A percentile compares a stretch with the other conserved stretches of the same genome.
Evolutionary conservation across 1,140 invertebrate genomes (phyloP).

Genomic region (Philotrypesis tridentata): DNA sequence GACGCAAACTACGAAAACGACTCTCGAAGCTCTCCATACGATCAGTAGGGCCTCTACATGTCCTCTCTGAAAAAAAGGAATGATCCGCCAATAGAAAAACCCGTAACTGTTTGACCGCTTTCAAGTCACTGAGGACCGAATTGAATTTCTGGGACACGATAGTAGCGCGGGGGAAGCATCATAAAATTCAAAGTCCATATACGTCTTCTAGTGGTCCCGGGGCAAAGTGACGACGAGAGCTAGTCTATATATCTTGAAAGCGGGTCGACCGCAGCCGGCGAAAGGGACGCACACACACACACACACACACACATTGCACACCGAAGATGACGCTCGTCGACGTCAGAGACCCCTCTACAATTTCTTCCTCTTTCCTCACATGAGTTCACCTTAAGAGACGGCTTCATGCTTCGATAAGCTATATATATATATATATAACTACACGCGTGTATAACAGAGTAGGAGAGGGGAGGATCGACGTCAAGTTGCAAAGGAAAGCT

Average conservation of each 20-base stretch:
- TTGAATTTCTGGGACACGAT: slow-evolving; percentile 61
- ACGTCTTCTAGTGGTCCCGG: slow-evolving; percentile 46
- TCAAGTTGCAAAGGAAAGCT: not conserved
- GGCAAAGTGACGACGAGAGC: slow-evolving; percentile 44
- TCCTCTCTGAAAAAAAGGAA: not conserved
- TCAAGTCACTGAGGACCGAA: slow-evolving; percentile 49
- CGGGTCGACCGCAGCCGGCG: slow-evolving; percentile 10
- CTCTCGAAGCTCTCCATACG: not conserved
- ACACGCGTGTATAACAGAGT: no score
- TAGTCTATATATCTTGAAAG: slow-evolving; percentile 22
- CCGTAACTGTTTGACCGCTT: not conserved
- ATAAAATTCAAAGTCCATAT: slow-evolving; percentile 64
- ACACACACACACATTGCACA: not conserved
- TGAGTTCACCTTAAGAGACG: slow-evolving; percentile 51
- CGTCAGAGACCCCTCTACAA: slow-evolving; percentile 42
- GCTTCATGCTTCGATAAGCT: slow-evolving; percentile 53
- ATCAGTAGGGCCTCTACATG: not conserved
- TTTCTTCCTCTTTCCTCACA: slow-evolving; percentile 56
- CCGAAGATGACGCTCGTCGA: slow-evolving; percentile 54
- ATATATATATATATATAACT: not conserved
- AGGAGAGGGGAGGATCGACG: not conserved
- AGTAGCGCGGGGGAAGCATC: slow-evolving; percentile 55
- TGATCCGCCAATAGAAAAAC: not conserved
- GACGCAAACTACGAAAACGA: not conserved
- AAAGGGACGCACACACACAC: slow-evolving; percentile 1